phyloP scores from a whole-genome alignment of 1,140 invertebrate genomes.

The Drosophila parabipectinata region DNA sequence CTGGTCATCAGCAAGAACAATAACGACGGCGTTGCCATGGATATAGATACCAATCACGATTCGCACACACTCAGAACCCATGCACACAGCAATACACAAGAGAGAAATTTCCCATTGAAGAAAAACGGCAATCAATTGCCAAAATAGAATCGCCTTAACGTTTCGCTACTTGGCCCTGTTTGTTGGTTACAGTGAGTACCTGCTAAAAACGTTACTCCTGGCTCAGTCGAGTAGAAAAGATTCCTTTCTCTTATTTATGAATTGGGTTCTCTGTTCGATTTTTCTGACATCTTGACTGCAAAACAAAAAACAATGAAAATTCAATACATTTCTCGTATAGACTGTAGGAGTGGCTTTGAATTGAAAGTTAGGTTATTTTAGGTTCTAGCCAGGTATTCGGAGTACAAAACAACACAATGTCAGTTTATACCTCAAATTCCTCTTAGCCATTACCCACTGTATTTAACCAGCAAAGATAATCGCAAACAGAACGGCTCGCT shows the following conservation, averaged over 20 bases:
- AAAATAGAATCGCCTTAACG: slow-evolving; percentile 78
- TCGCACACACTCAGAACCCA: slow-evolving; percentile 26
- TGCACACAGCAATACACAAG: slow-evolving; percentile 12
- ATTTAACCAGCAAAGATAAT: slow-evolving; percentile 54
- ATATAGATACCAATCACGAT: slow-evolving; percentile 60
- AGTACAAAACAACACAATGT: too few species aligned
- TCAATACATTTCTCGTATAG: not conserved
- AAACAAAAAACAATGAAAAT: not conserved
- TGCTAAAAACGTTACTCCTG: not conserved
- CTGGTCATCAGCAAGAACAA: slow-evolving; percentile 59
- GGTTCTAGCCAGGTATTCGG: too few species aligned
- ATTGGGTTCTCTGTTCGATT: not conserved
- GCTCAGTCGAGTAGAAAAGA: not conserved
- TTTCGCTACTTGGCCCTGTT: slow-evolving; percentile 41
- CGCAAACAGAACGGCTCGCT: slow-evolving; percentile 73
- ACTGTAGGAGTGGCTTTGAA: too few species aligned
- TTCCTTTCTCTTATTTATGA: not conserved
- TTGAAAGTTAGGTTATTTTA: too few species aligned
- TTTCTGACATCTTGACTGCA: not conserved
- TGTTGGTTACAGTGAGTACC: slow-evolving; percentile 21
- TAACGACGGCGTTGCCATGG: slow-evolving; percentile 42
- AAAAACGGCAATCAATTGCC: slow-evolving; percentile 79
- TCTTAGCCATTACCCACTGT: slow-evolving; percentile 10
- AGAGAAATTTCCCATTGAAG: slow-evolving; percentile 55
- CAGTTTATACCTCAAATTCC: not conserved